Conservation (phyloP, 1,140 invertebrate genomes). For the Melipona quadrifasciata region DNA sequence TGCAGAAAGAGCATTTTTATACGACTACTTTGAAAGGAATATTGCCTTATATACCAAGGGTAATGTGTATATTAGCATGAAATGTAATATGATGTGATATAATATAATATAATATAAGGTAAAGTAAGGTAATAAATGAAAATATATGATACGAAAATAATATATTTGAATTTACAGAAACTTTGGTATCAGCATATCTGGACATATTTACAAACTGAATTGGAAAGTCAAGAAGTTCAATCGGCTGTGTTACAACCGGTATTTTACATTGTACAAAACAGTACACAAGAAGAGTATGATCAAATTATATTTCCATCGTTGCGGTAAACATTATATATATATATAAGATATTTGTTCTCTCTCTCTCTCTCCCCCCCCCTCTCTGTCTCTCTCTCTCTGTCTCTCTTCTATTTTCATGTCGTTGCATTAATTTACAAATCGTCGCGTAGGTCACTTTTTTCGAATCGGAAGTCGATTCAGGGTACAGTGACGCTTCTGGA, state of each 20-base stretch:
- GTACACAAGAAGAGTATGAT: slow-evolving; percentile 91
- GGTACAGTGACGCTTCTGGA: slow-evolving; percentile 95
- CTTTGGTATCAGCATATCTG: slow-evolving; percentile 97
- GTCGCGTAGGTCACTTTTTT: slow-evolving; percentile 86
- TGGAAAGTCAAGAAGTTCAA: slow-evolving; percentile 92
- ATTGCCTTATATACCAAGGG: slow-evolving; percentile 94
- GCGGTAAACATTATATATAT: slow-evolving; percentile 84
- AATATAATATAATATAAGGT: background rate
- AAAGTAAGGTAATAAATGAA: background rate
- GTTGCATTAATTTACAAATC: background rate
- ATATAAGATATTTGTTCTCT: background rate
- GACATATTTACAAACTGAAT: slow-evolving; percentile 93
- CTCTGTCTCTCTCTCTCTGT: background rate
- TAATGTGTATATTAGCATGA: slow-evolving; percentile 78
- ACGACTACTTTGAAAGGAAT: slow-evolving; percentile 91
- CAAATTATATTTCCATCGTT: slow-evolving; percentile 91
- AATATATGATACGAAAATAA: background rate
- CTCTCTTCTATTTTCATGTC: background rate
- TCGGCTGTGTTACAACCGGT: slow-evolving; percentile 94
- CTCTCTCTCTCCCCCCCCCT: background rate
- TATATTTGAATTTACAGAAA: slow-evolving; percentile 87
- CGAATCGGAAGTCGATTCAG: slow-evolving; percentile 93
- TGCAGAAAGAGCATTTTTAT: slow-evolving; percentile 95
- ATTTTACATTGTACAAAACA: slow-evolving; percentile 93
- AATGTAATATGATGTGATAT: background rate